Conservation (phyloP, 2,113 vertebrate species). For the Syngnathus typhle region DNA sequence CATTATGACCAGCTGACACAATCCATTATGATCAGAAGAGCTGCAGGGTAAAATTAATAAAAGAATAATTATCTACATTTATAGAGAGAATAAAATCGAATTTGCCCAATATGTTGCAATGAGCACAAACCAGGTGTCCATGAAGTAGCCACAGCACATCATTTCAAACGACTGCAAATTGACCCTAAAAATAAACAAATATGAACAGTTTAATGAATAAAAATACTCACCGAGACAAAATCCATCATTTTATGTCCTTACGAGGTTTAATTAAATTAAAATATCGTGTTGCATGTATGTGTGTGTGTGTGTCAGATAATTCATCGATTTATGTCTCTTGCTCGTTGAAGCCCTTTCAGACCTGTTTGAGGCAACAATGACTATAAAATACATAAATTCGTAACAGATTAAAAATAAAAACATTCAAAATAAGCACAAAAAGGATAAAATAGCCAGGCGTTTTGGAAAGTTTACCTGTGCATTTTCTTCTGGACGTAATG, state of each 20-base stretch:
- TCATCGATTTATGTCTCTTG: no score
- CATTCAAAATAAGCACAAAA: no score
- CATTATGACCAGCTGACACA: neutral
- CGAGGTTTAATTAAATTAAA: neutral
- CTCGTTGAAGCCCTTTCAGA: no score
- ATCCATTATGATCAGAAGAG: neutral
- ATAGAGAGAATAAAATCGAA: neutral
- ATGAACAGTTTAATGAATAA: neutral
- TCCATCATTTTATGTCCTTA: neutral
- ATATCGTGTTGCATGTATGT: no score
- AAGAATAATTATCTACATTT: neutral
- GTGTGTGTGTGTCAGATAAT: no score
- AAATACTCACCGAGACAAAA: neutral
- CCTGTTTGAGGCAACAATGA: no score
- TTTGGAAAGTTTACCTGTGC: no score
- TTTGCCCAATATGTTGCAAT: neutral
- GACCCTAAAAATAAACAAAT: neutral
- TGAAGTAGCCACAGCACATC: neutral
- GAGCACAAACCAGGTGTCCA: neutral
- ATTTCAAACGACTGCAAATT: neutral
- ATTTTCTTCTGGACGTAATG: neutral
- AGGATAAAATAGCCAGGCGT: no score
- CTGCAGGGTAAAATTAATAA: neutral
- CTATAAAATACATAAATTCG: no score
- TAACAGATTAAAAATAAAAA: no score